These are phyloP conservation scores for Cyaniris semiargus DNA, from an alignment of 2,888 invertebrate genomes.

Conservation along the genomic window DNA sequence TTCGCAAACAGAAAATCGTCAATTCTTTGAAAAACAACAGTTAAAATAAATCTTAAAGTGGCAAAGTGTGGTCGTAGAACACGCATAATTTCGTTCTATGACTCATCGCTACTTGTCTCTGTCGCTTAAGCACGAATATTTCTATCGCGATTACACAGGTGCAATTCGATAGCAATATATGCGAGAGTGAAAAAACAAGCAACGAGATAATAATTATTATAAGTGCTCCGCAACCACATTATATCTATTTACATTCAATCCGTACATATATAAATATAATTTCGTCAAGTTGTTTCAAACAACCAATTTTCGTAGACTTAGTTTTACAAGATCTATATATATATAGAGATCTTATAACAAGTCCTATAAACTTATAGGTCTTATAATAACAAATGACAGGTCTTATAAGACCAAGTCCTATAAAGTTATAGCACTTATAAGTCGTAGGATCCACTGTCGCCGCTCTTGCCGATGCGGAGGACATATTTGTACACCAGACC, in stretches of 20 bases:
- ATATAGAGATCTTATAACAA: background rate
- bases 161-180: too few relatives aligned
- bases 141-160: too few relatives aligned
- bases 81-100: background rate
- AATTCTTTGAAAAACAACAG: background rate
- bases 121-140: too few relatives aligned
- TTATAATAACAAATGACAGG: background rate
- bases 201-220: background rate
- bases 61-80: background rate
- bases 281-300: background rate
- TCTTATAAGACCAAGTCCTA: background rate
- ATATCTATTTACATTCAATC: background rate
- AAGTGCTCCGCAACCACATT: background rate
- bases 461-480: constrained; percentile 85
- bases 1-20: background rate
- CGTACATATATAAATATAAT: background rate
- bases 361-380: background rate
- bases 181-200: background rate
- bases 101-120: background rate
- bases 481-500: constrained; percentile 86
- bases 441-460: constrained; percentile 88
- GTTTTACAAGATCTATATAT: background rate
- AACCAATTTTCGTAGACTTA: background rate
- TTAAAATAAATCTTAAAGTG: too few relatives aligned
- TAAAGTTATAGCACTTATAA: constrained; percentile 71